phyloP scores from a whole-genome alignment of 2,888 invertebrate genomes.

The Polyommatus iphigenia region DNA sequence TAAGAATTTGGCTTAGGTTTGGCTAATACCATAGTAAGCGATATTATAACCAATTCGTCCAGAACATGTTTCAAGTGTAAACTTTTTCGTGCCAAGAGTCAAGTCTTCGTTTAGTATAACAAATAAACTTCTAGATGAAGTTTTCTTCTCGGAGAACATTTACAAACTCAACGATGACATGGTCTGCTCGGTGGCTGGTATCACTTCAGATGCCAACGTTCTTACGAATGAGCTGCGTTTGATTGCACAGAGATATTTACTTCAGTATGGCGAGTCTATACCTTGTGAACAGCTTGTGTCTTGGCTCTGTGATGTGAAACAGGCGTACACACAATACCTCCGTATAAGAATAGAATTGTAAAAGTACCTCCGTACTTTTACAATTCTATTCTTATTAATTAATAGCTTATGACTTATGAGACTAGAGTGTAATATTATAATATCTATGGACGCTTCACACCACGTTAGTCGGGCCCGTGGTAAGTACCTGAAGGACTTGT shows the following conservation, averaged over 20 bases:
- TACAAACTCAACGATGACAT: conserved; percentile 98
- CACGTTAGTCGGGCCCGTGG: too few relatives aligned
- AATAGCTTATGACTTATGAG: too few relatives aligned
- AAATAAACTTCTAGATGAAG: conserved; percentile 98
- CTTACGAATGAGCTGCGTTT: conserved; percentile 96
- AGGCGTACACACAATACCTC: conserved; percentile 99
- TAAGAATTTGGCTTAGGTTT: background rate
- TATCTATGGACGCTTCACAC: too few relatives aligned
- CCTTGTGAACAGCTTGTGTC: conserved; percentile 99
- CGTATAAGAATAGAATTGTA: too few relatives aligned
- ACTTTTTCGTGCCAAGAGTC: background rate
- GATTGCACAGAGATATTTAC: conserved; percentile 95
- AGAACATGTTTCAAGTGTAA: background rate
- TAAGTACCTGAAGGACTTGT: too few relatives aligned
- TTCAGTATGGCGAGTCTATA: conserved; percentile 98
- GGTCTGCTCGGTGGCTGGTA: conserved; percentile 99
- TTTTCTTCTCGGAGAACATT: conserved; percentile 98
- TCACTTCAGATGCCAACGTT: conserved; percentile 99
- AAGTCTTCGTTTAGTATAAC: conserved; percentile 65
- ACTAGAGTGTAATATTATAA: too few relatives aligned
- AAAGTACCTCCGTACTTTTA: conserved; percentile 75
- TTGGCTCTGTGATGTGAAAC: conserved; percentile 98
- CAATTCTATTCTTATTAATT: too few relatives aligned
- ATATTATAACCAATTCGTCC: background rate
- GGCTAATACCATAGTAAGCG: background rate